Percentiles rank a stretch among this genome's conserved stretches.
phyloP scores from a whole-genome alignment of 1,140 invertebrate species.

The Drosophila kepulauana region DNA sequence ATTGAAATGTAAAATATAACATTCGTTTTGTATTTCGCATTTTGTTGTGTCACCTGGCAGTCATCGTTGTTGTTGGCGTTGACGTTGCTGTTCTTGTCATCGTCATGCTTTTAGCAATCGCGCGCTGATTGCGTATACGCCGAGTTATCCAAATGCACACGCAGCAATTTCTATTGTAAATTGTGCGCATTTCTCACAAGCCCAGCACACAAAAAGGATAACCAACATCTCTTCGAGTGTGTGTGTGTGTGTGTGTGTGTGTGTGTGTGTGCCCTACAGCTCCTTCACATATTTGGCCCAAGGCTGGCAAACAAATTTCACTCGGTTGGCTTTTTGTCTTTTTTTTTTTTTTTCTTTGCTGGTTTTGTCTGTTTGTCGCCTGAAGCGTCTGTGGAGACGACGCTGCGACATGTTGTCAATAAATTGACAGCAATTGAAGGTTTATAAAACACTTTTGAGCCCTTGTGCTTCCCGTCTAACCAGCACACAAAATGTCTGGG shows the following conservation, averaged over 20 bases:
- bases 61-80: conserved; percentile 13
- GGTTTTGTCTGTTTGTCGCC: conserved; percentile 53
- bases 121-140: conserved; percentile 77
- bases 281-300: conserved; percentile 60
- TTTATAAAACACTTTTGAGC: conserved; percentile 81
- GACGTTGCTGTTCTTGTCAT: conserved; percentile 41
- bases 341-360: conserved; percentile 27
- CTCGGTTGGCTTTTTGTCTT: conserved; percentile 59
- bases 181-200: conserved; percentile 77
- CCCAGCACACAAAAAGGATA: conserved; percentile 33
- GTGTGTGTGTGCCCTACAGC: conserved; percentile 35
- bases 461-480: conserved; percentile 40
- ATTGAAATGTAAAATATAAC: conserved; percentile 84
- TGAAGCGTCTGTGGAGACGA: conserved; percentile 58
- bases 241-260: conserved; percentile 22
- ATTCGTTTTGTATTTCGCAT: conserved; percentile 60
- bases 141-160: conserved; percentile 79
- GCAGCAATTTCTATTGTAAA: conserved; percentile 82
- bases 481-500: conserved; percentile 11
- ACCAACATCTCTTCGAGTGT: conserved; percentile 6
- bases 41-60: conserved; percentile 58
- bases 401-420: conserved; percentile 79
- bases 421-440: conserved; percentile 84
- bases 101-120: conserved; percentile 76
- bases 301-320: conserved; percentile 78